phyloP scores from a whole-genome alignment of 2,113 vertebrate genomes.

The Tragulus kanchil region DNA sequence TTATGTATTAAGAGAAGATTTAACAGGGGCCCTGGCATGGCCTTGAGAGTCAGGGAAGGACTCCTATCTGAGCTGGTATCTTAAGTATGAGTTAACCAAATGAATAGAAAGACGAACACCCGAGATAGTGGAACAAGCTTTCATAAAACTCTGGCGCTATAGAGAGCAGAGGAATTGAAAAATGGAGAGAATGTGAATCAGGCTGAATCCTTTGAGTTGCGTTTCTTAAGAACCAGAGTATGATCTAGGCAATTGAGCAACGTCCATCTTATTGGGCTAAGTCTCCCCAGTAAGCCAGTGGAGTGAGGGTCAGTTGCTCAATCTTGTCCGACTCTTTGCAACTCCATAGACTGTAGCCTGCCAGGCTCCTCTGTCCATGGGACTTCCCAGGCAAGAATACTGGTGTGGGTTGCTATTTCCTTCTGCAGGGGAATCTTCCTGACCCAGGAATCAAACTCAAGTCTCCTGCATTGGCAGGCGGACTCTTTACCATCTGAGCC shows the following conservation, averaged over 20 bases:
- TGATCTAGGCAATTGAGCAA: neutral
- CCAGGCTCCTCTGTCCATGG: too few relatives aligned
- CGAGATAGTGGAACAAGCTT: neutral
- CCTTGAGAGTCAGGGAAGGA: neutral
- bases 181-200: neutral
- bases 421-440: too few relatives aligned
- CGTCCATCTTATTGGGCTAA: neutral
- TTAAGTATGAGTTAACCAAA: neutral
- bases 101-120: neutral
- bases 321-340: too few relatives aligned
- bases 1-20: neutral
- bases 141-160: too few relatives aligned
- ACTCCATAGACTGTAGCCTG: too few relatives aligned
- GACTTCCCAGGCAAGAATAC: too few relatives aligned
- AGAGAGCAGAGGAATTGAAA: neutral
- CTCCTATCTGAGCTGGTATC: neutral
- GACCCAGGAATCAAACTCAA: too few relatives aligned
- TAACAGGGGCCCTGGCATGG: neutral
- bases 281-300: too few relatives aligned
- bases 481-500: too few relatives aligned
- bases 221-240: neutral
- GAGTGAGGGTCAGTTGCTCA: too few relatives aligned
- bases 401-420: too few relatives aligned
- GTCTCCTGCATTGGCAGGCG: too few relatives aligned
- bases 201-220: neutral